Conservation (phyloP, 2,888 invertebrate species). For the Scelioninae gen. 1 region DNA sequence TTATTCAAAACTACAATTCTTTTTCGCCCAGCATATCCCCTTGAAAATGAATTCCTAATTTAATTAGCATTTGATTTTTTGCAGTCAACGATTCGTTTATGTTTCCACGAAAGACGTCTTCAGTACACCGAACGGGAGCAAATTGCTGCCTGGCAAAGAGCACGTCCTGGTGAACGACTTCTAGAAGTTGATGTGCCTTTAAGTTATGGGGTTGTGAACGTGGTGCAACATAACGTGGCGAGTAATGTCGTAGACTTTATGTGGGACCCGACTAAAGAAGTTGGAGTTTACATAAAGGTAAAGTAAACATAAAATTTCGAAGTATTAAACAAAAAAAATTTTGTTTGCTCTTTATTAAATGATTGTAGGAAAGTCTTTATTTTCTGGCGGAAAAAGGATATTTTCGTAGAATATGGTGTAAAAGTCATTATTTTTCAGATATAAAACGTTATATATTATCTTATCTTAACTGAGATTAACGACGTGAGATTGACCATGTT, state of each 20-base stretch:
- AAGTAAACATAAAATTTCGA: too few relatives aligned
- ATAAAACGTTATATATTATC: too few relatives aligned
- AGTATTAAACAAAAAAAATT: background rate
- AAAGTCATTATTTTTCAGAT: too few relatives aligned
- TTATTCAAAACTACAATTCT: too few relatives aligned
- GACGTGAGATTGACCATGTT: too few relatives aligned
- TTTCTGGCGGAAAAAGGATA: too few relatives aligned
- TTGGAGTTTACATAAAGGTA: slow-evolving; percentile 94
- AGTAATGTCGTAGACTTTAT: slow-evolving; percentile 93
- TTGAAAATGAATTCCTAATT: too few relatives aligned
- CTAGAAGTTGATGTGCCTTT: slow-evolving; percentile 96
- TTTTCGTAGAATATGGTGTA: too few relatives aligned
- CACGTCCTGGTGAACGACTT: slow-evolving; percentile 93
- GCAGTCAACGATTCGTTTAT: slow-evolving; percentile 94
- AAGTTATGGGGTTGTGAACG: slow-evolving; percentile 95
- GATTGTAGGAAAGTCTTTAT: too few relatives aligned
- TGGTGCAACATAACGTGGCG: slow-evolving; percentile 89
- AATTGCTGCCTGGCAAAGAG: slow-evolving; percentile 95
- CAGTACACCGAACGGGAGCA: slow-evolving; percentile 98
- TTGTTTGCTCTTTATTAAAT: slow-evolving; percentile 1
- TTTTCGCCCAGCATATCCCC: too few relatives aligned
- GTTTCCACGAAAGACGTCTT: slow-evolving; percentile 97
- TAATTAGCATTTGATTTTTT: slow-evolving; percentile 69
- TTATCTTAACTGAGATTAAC: too few relatives aligned
- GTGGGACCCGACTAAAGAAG: slow-evolving; percentile 98